Base-by-base conservation (phyloP, 2,888 invertebrate genomes). In the Dinocampus coccinellae region DNA sequence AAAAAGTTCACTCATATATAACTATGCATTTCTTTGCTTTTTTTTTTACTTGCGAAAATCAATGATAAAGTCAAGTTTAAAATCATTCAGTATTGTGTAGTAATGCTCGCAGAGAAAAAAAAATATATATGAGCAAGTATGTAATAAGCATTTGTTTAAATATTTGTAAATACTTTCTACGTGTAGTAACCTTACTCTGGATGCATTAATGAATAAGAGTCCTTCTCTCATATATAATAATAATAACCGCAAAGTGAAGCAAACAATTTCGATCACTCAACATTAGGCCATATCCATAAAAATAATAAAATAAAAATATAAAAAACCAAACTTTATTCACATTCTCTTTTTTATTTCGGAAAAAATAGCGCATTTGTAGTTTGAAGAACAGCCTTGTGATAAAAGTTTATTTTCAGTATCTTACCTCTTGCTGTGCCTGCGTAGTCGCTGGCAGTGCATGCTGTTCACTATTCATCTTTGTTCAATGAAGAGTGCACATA, bases 391-490 rank as follows among this genome's bases (percentile, higher is more conserved):
- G 80, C 79, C 80, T 69, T 29, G 47, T 55, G n/a, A 58, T 42
- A 57, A 65, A 57, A 39, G 42, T 66, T 66, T 68, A 60, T 36
- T 66, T 68, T 58, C 58, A 66, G 34, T 57, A 72, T 72, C 83
- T 84, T 79, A 87, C 87, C 85, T 87, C 87, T 84, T 86, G 85
- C 82, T 87, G 87, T 78, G 85, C 87, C 87, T 87, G 87, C 84
- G 87, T 84, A 69, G 87, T 84, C 79, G 86, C 85, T 82, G 86
- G 87, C 85, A 87, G 80, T 77, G 87, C 84, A 85, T 88, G 88
- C 81, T 88, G 88, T 81, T 88, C 88, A 80, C 82, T 87, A 81
- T 88, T 88, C 88, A 88, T 88, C 80, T 85, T 87, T 78, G 81
- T 80, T 83, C 79, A 85, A 80, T 84, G 80, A 80, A 78, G 78